Base-by-base conservation (phyloP, 1,140 invertebrate genomes). In the Reticulitermes speratus region DNA sequence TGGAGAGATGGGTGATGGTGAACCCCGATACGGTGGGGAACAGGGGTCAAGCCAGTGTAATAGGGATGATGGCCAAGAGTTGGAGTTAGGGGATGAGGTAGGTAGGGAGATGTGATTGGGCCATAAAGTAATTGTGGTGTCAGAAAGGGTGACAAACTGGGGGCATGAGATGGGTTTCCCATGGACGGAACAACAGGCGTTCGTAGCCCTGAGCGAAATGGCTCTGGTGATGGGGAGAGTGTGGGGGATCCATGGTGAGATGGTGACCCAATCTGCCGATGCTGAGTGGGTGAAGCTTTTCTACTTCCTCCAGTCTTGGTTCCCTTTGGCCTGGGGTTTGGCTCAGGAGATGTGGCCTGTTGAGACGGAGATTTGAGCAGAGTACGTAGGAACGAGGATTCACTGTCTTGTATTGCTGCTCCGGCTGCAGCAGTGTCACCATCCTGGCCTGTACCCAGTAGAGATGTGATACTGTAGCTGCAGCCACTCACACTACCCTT, bases 381-480 rank as follows among this genome's bases (percentile, higher is more conserved):
- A 87, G 90, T 92, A 59, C 91, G 89, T 87, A 92, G 87, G 85
- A 92, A 92, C 12, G 91, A 91, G 23, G 91, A 89, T 55, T 92
- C 91, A 44, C 82, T 44, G 32, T 88, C 88, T 65, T 65, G 59
- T 21, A 65, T 65, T 65, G 12, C 21, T 84, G 85, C 25, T 83
- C 75, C 75, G n/a, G 85, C 23, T 30, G 45, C 11, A 38, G 44
- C 32, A 45, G 30, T 14, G 11, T 84, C 86, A 59, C 93, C 92
- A 21, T 87, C 83, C 32, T 75, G 30, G 87, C 87, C 65, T 87
- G 86, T 25, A 75, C 94, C 95, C 86, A 96, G 90, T 88, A 96
- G 91, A 87, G 95, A 96, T 87, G 95, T 95, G 90, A 96, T 96
- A 91, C 95, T 96, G 90, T 96, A 96, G 87, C 94, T 96, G 89